Percentiles rank a stretch among this genome's conserved stretches.
phyloP scores from a whole-genome alignment of 2,113 vertebrate species.

The Thermophis baileyi region DNA sequence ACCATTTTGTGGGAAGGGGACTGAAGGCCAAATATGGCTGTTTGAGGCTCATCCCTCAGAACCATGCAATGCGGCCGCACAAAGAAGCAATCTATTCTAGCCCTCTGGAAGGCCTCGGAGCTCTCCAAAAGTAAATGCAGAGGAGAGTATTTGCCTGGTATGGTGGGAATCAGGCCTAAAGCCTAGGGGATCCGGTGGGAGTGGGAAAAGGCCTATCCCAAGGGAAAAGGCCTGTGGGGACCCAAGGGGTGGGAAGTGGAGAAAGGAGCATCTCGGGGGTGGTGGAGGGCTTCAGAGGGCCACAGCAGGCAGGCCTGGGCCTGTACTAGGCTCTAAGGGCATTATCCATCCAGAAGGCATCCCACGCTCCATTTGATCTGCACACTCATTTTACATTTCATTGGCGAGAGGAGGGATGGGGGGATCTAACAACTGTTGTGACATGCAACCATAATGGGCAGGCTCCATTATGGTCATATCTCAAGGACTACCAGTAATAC shows the following conservation, averaged over 20 bases:
- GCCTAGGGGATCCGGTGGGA: background rate
- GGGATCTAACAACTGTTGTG: background rate
- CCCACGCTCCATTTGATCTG: background rate
- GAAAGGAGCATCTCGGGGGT: too few relatives aligned
- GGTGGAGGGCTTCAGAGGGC: background rate
- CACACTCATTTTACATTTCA: background rate
- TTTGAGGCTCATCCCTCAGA: too few relatives aligned
- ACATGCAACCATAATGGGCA: background rate
- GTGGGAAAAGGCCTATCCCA: background rate
- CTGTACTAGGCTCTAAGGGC: background rate
- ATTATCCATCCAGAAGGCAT: background rate
- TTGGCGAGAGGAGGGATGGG: background rate
- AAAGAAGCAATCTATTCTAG: too few relatives aligned
- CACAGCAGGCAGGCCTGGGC: background rate
- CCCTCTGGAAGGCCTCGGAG: too few relatives aligned
- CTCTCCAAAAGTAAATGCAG: too few relatives aligned
- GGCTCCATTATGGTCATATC: background rate
- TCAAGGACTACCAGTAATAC: background rate
- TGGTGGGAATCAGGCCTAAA: too few relatives aligned
- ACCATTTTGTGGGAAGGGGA: background rate
- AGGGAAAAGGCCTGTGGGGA: too few relatives aligned
- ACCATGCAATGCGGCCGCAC: too few relatives aligned
- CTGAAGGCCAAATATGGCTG: too few relatives aligned
- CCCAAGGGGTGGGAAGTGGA: too few relatives aligned
- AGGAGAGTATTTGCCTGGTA: too few relatives aligned